These are phyloP conservation scores for Syrrhaptes paradoxus DNA, from an alignment of 2,113 vertebrate genomes.

Conservation along the genomic window DNA sequence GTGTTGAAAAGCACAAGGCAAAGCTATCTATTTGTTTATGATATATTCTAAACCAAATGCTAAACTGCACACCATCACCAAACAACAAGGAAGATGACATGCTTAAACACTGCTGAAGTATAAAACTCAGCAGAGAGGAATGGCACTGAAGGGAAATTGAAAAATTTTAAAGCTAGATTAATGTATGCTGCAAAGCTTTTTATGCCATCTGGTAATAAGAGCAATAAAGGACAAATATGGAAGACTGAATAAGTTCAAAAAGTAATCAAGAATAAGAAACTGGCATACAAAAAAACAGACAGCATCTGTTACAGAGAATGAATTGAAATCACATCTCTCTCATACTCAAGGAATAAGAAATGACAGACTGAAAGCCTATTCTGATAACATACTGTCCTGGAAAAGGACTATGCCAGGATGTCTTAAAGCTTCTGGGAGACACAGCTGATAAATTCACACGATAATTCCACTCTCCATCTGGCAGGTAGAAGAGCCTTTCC, in stretches of 20 bases:
- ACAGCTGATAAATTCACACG: not conserved
- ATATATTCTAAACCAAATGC: not conserved
- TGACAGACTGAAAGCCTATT: not conserved
- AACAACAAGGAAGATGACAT: not conserved
- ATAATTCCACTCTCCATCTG: not conserved
- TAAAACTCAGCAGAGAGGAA: not conserved
- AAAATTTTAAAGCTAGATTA: not conserved
- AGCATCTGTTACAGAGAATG: not conserved
- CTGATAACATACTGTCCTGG: not conserved
- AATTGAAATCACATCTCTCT: not conserved
- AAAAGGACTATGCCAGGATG: not conserved
- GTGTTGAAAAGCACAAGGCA: not conserved
- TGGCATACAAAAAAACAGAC: not conserved
- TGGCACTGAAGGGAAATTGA: not conserved
- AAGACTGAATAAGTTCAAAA: not conserved
- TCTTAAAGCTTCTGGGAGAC: not conserved
- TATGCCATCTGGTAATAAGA: constrained; percentile 28
- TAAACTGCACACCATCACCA: not conserved
- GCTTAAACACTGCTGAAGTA: not conserved
- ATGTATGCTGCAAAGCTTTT: not conserved
- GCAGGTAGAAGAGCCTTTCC: not conserved
- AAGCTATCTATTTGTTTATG: not conserved
- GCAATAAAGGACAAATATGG: constrained; percentile 26
- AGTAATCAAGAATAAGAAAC: constrained; percentile 9
- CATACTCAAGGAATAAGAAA: not conserved